Evolutionary conservation across 2,113 vertebrate genomes (phyloP).

Genomic region (Lepisosteus osseus): DNA sequence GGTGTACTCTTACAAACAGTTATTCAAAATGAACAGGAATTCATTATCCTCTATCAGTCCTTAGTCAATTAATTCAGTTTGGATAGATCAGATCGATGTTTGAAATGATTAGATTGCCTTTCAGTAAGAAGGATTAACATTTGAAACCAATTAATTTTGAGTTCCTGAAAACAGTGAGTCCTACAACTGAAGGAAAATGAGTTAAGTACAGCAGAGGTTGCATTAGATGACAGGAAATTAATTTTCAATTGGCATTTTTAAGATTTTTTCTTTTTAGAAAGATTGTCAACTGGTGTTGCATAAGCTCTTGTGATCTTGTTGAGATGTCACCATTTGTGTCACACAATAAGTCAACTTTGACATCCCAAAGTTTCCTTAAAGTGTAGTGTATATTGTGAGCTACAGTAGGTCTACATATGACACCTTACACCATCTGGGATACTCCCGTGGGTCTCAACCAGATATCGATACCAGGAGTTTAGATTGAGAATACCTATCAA

Average conservation of each 20-base stretch:
- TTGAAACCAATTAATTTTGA: constrained; percentile 63
- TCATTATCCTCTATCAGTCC: constrained; percentile 33
- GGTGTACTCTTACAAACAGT: background rate
- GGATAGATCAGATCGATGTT: constrained; percentile 64
- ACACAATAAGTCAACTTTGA: too few relatives aligned
- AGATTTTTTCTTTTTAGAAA: too few relatives aligned
- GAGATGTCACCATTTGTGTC: too few relatives aligned
- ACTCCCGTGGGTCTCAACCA: too few relatives aligned
- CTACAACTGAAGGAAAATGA: constrained; percentile 53
- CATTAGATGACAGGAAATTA: constrained; percentile 48
- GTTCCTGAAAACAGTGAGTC: constrained; percentile 44
- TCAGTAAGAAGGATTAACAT: constrained; percentile 60
- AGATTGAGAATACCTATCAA: too few relatives aligned
- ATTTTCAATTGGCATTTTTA: constrained; percentile 34
- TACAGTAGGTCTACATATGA: too few relatives aligned
- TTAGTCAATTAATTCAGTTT: constrained; percentile 63
- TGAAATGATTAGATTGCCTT: constrained; percentile 46
- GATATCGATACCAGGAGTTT: too few relatives aligned
- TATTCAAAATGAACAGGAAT: background rate
- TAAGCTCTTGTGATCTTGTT: too few relatives aligned
- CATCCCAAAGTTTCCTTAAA: too few relatives aligned
- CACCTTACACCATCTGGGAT: too few relatives aligned
- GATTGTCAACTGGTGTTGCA: too few relatives aligned
- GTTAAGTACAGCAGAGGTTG: constrained; percentile 66
- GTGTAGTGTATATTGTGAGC: too few relatives aligned